Conservation (phyloP, 2,797 vertebrate species). For the Microcaecilia unicolor region DNA sequence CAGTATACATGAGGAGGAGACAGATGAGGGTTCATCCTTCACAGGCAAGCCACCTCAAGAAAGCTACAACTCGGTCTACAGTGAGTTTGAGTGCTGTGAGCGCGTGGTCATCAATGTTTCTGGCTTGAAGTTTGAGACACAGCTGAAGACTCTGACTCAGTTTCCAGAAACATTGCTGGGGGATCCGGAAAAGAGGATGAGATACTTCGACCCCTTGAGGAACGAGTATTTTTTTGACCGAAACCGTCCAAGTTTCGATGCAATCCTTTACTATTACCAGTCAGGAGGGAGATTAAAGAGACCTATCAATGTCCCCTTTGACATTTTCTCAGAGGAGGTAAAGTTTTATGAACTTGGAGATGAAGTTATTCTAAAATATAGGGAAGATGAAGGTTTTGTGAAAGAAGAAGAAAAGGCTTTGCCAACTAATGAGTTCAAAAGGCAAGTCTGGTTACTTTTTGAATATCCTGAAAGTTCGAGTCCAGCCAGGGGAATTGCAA, state of each 20-base stretch:
- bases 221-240: conserved; percentile 97
- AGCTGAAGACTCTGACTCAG: conserved; percentile 86
- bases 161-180: conserved; percentile 92
- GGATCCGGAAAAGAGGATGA: conserved; percentile 84
- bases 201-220: conserved; percentile 93
- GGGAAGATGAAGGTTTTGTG: conserved; percentile 95
- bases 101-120: conserved; percentile 95
- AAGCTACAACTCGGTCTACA: conserved; percentile 75
- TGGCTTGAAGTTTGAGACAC: conserved; percentile 91
- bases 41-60: conserved; percentile 74
- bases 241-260: conserved; percentile 94
- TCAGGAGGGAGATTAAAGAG: conserved; percentile 91
- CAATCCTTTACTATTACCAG: conserved; percentile 96
- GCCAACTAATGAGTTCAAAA: conserved; percentile 92
- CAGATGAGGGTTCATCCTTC: conserved; percentile 72
- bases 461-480: conserved; percentile 96
- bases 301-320: conserved; percentile 88
- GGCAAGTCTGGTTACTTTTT: conserved; percentile 93
- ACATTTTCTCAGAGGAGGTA: conserved; percentile 95
- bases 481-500: conserved; percentile 89
- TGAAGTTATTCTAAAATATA: conserved; percentile 90
- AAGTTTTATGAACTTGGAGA: conserved; percentile 96
- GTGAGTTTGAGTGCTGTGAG: conserved; percentile 86
- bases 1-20: conserved; percentile 73
- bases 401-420: conserved; percentile 89